phyloP scores from a whole-genome alignment of 2,113 vertebrate genomes.

The Nothoprocta perdicaria region DNA sequence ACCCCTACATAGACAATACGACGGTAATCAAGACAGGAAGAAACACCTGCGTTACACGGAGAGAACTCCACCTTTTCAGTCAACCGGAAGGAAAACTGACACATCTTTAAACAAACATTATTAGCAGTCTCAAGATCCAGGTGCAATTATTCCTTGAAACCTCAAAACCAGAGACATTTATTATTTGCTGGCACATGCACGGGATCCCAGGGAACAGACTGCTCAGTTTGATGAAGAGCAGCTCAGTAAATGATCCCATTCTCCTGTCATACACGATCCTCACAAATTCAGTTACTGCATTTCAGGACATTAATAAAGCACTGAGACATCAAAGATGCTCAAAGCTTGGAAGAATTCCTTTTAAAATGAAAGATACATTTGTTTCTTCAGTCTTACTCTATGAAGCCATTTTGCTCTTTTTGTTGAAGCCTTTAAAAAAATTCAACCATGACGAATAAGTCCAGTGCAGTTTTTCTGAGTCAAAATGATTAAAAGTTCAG shows the following conservation, averaged over 20 bases:
- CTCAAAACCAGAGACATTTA: conserved; percentile 30
- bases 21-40: neutral
- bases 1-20: neutral
- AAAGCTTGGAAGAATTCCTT: neutral
- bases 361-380: neutral
- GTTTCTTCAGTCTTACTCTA: neutral
- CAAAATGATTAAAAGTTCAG: neutral
- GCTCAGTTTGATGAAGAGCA: neutral
- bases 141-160: conserved; percentile 13
- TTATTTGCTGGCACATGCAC: conserved; percentile 11
- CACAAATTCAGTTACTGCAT: neutral
- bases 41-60: neutral
- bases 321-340: neutral
- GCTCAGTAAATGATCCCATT: neutral
- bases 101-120: neutral
- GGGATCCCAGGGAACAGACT: neutral
- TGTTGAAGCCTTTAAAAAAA: neutral
- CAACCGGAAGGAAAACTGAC: neutral
- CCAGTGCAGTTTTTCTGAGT: neutral
- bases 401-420: neutral
- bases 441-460: neutral
- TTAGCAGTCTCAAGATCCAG: neutral
- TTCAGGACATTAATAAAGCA: neutral
- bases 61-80: neutral
- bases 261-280: neutral